Base-by-base conservation (phyloP, 2,888 invertebrate species). In the Bombylius discolor region DNA sequence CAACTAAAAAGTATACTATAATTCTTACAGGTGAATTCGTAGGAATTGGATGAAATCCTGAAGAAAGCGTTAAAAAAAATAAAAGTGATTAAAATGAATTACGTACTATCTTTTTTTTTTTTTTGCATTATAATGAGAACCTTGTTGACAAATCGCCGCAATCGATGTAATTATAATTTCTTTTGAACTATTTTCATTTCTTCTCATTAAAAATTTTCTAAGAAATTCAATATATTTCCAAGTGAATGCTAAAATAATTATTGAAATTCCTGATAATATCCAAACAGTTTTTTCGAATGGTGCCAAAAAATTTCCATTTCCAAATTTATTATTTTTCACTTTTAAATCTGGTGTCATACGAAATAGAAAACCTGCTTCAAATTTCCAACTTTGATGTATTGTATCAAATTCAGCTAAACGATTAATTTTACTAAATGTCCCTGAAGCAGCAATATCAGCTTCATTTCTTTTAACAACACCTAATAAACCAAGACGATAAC, bases 331-430 rank as follows among this genome's bases (percentile, higher is more conserved):
- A 6, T 64, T 63, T 47, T 66, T 61, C 0, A 63, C 61, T 52
- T 67, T 65, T 33, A 72, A 60, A 31, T 70, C 67, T 5, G 70
- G 64, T 12, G 70, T 70, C 52, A 69, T 69, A 4, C 70, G 66
- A 63, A 67, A 73, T n/a, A 72, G 23, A 55, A 73, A 72, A 0
- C 65, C 68, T 0, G 66, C 58, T 53, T 70, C 67, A 53, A 72
- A 70, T 61, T 67, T 69, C 71, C 71, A 73, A 51, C 71, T 68
- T 60, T 69, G 67, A 58, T 72, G 67, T 54, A 72, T 67, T 14
- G 64, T 66, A 59, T 73, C 72, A 49, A 71, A 68, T 49, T 69
- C 68, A 1, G 67, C 66, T 56, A 69, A 68, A 6, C 72, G 65
- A 63, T 70, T 72, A 4, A 69, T 64, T 13, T 69, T 65, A 62